These are phyloP conservation scores for Thunnus maccoyii DNA, from an alignment of 2,113 vertebrate species.

Conservation along the genomic window DNA sequence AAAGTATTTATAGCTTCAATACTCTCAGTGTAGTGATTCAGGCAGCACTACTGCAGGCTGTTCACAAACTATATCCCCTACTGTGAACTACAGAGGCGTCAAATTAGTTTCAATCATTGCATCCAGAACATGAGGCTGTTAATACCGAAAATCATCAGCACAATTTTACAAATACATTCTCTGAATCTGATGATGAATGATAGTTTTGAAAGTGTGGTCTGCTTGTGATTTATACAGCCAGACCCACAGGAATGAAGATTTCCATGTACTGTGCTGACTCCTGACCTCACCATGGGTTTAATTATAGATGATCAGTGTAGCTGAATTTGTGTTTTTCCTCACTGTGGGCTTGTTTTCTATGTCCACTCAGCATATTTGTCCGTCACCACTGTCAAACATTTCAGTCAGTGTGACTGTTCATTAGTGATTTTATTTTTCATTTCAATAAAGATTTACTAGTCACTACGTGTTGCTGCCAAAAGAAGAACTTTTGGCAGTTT, in stretches of 20 bases:
- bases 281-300: constrained; percentile 1
- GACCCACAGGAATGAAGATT: constrained; percentile 27
- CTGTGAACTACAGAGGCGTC: constrained; percentile 18
- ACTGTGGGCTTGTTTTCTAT: neutral
- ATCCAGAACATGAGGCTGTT: neutral
- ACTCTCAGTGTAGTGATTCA: neutral
- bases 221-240: neutral
- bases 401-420: neutral
- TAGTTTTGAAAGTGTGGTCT: constrained; percentile 11
- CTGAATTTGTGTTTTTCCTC: constrained; percentile 7
- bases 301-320: constrained; percentile 16
- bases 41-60: neutral
- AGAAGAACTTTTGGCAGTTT: too few species aligned
- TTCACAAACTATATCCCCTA: neutral
- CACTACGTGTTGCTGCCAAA: too few species aligned
- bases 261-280: neutral
- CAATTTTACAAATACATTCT: neutral
- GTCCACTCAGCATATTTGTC: constrained; percentile 1
- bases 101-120: constrained; percentile 11
- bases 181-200: neutral
- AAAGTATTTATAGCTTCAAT: neutral
- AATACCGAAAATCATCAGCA: neutral
- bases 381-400: constrained; percentile 9
- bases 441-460: too few species aligned
- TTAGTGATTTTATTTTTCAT: neutral